A percentile compares a stretch with the other conserved stretches of the same genome.
Conservation (phyloP, 2,113 vertebrate genomes). For the Lepus americanus region DNA sequence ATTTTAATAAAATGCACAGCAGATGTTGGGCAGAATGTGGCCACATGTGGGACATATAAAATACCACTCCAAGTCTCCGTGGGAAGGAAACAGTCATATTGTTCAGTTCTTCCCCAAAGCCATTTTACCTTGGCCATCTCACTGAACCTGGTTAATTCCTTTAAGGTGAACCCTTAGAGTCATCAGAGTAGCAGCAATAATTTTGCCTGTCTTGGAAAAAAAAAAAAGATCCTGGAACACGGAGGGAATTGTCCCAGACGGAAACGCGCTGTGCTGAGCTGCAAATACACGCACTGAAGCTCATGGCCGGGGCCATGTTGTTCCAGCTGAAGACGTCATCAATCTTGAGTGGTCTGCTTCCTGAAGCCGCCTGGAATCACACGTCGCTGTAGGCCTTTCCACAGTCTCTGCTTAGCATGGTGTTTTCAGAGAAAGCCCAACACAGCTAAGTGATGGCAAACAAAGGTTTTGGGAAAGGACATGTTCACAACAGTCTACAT, state of each 20-base stretch:
- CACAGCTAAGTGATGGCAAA: slow-evolving; percentile 42
- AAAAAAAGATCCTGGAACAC: slow-evolving; percentile 49
- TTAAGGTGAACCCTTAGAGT: slow-evolving; percentile 22
- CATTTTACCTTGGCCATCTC: slow-evolving; percentile 17
- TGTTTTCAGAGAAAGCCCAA: slow-evolving; percentile 59
- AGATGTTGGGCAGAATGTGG: slow-evolving; percentile 78
- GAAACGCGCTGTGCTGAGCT: slow-evolving; percentile 57
- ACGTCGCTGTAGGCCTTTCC: slow-evolving; percentile 60
- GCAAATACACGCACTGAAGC: slow-evolving; percentile 62
- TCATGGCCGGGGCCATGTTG: slow-evolving; percentile 63
- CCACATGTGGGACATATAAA: slow-evolving; percentile 81
- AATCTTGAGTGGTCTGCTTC: slow-evolving; percentile 69
- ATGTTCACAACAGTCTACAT: not conserved
- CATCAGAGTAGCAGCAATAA: slow-evolving; percentile 27
- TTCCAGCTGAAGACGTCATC: slow-evolving; percentile 68
- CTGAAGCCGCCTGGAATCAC: slow-evolving; percentile 61
- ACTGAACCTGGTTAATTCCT: slow-evolving; percentile 56
- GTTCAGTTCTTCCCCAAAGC: slow-evolving; percentile 34
- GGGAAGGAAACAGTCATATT: slow-evolving; percentile 58
- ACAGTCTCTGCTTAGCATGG: slow-evolving; percentile 7
- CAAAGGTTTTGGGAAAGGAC: slow-evolving; percentile 45
- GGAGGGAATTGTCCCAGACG: slow-evolving; percentile 21
- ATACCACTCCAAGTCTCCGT: slow-evolving; percentile 67
- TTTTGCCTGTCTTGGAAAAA: slow-evolving; percentile 53
- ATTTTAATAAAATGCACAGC: slow-evolving; percentile 77